A percentile compares a stretch with the other conserved stretches of the same genome.
These are phyloP conservation scores for Anas bernieri DNA, from an alignment of 2,797 vertebrate genomes.

Conservation along the genomic window DNA sequence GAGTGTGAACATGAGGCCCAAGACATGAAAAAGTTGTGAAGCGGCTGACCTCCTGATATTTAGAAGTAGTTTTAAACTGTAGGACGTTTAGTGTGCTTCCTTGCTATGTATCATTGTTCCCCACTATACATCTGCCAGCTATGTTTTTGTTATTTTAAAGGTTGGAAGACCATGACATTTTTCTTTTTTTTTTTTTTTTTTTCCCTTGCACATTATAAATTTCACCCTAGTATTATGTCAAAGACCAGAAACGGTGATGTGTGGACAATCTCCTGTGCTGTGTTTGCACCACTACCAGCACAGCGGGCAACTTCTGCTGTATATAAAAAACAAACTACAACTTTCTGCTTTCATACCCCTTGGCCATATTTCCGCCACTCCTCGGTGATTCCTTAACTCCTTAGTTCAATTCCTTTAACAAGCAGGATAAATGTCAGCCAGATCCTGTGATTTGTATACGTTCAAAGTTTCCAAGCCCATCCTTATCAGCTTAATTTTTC, in stretches of 20 bases:
- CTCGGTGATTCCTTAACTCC: background rate
- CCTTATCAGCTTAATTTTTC: conserved; percentile 33
- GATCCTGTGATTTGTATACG: background rate
- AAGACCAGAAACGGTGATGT: background rate
- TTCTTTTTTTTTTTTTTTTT: background rate
- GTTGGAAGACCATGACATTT: background rate
- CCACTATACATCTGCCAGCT: background rate
- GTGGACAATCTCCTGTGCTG: background rate
- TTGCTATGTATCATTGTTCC: background rate
- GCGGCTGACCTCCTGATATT: background rate
- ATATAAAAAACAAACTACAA: background rate
- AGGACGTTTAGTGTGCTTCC: background rate
- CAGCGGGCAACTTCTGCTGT: background rate
- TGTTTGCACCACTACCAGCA: background rate
- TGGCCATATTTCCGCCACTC: background rate
- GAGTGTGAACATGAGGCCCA: background rate
- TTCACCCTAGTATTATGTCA: background rate
- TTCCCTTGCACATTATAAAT: background rate
- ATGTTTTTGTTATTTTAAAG: background rate
- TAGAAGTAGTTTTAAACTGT: background rate
- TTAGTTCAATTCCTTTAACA: background rate
- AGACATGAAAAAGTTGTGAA: background rate
- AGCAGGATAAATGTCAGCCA: conserved; percentile 4
- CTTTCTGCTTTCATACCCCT: background rate
- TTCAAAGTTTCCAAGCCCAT: background rate